A percentile compares a stretch with the other conserved stretches of the same genome.
Conservation (phyloP, 1,140 invertebrate genomes). For the Pectinophora gossypiella region DNA sequence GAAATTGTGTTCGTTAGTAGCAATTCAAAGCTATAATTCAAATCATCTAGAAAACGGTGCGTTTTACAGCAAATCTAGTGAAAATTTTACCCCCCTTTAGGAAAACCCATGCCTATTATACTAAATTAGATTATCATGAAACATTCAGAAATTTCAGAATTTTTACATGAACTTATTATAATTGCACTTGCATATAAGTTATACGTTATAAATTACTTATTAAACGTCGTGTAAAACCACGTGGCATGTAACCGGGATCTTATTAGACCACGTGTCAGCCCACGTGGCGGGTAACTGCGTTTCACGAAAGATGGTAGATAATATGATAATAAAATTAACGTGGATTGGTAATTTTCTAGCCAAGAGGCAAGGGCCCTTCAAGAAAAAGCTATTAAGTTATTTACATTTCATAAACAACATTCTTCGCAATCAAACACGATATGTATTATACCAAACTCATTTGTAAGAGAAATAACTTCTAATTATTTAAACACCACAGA, state of each 20-base stretch:
- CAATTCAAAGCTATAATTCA: not conserved
- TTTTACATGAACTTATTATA: not conserved
- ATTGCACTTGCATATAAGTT: not conserved
- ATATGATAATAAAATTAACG: no score
- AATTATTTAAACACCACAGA: not conserved
- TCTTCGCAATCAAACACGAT: not conserved
- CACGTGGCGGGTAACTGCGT: no score
- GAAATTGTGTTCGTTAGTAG: slow-evolving; percentile 1
- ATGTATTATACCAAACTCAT: not conserved
- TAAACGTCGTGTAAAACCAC: no score
- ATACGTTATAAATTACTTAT: not conserved
- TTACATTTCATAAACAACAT: no score
- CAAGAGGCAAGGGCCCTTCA: no score
- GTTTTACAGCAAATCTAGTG: not conserved
- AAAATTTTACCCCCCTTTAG: not conserved
- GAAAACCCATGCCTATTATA: no score
- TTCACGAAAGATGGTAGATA: no score
- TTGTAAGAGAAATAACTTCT: not conserved
- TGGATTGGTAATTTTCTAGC: no score
- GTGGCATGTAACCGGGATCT: no score
- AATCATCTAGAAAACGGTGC: not conserved
- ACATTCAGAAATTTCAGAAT: not conserved
- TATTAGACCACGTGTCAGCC: no score
- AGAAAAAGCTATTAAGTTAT: no score
- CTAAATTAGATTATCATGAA: not conserved